Evolutionary conservation across 2,797 vertebrate genomes (phyloP).

Genomic region (Cyclura pinguis): DNA sequence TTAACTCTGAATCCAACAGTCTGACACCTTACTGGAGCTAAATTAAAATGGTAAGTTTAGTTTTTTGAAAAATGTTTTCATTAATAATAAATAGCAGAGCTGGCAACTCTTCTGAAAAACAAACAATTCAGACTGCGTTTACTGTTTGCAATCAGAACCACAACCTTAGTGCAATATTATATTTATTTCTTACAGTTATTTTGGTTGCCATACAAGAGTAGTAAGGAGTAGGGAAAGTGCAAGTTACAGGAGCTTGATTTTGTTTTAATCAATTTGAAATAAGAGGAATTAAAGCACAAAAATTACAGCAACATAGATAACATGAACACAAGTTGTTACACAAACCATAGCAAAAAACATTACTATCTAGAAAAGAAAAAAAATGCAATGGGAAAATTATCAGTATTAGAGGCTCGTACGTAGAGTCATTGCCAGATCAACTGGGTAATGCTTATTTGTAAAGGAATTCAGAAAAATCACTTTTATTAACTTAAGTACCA

Average conservation of each 20-base stretch:
- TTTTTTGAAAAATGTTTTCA: constrained; percentile 47
- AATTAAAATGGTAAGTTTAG: constrained; percentile 24
- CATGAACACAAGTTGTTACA: constrained; percentile 90
- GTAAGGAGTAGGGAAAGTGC: constrained; percentile 89
- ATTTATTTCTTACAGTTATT: constrained; percentile 98
- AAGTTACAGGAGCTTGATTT: constrained; percentile 90
- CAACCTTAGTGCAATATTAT: constrained; percentile 91
- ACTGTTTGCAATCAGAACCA: constrained; percentile 82
- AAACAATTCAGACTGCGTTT: constrained; percentile 67
- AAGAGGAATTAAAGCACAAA: constrained; percentile 94
- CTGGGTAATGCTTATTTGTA: constrained; percentile 78
- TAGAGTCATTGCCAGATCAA: constrained; percentile 80
- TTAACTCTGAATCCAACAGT: constrained; percentile 40
- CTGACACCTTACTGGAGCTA: background rate
- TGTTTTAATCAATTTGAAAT: constrained; percentile 85
- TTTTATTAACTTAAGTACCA: constrained; percentile 87
- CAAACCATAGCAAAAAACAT: constrained; percentile 88
- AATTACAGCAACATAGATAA: constrained; percentile 96
- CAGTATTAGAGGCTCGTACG: constrained; percentile 80
- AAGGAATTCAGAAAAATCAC: constrained; percentile 78
- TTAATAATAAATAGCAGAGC: constrained; percentile 33
- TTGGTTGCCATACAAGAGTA: constrained; percentile 96
- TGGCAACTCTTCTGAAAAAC: constrained; percentile 65
- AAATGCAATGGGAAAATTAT: constrained; percentile 75
- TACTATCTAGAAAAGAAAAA: constrained; percentile 83